A percentile compares a stretch with the other conserved stretches of the same genome.
Evolutionary conservation across 2,113 vertebrate genomes (phyloP).

Genomic region (Cynopterus brachyotis): DNA sequence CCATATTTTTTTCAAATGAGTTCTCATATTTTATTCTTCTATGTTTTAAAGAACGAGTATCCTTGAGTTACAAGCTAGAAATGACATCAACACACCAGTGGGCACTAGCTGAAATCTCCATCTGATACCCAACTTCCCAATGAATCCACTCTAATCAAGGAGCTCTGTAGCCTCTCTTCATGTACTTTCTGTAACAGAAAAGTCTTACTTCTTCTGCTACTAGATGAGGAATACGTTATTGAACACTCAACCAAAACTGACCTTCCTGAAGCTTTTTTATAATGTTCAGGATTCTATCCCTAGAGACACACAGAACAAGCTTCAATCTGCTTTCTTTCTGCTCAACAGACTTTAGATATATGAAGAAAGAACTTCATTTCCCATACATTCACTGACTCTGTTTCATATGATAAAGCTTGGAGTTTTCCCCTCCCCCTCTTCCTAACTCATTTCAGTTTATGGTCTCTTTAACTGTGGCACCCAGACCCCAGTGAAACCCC

Average conservation of each 20-base stretch:
- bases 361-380: neutral
- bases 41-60: neutral
- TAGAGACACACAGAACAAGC: neutral
- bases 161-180: neutral
- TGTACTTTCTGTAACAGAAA: neutral
- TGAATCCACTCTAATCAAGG: neutral
- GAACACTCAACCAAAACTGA: neutral
- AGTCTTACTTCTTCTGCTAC: neutral
- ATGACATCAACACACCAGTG: neutral
- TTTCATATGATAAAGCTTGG: neutral
- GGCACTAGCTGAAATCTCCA: neutral
- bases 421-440: neutral
- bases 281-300: neutral
- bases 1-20: slow-evolving; percentile 4
- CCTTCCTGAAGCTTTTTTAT: neutral
- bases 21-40: neutral
- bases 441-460: neutral
- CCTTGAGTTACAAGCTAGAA: neutral
- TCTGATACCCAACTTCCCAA: neutral
- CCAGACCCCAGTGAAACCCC: neutral
- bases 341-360: neutral
- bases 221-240: neutral
- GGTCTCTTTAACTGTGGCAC: neutral
- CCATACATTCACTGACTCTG: neutral
- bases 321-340: neutral